These are phyloP conservation scores for Sardina pilchardus DNA, from an alignment of 2,113 vertebrate genomes.

Conservation along the genomic window DNA sequence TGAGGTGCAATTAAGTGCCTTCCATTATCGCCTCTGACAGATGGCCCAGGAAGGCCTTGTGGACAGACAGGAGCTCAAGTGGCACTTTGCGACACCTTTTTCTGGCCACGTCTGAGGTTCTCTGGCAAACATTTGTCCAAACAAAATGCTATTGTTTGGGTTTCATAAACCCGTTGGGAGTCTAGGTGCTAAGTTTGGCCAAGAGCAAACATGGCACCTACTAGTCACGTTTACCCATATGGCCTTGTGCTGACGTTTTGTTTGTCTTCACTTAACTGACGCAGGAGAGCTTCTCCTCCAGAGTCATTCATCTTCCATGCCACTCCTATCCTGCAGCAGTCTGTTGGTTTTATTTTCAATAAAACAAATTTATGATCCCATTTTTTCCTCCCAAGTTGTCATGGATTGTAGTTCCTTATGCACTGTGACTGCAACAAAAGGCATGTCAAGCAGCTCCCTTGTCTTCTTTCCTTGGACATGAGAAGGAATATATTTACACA, in stretches of 20 bases:
- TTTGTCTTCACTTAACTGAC: not conserved
- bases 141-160: conserved; percentile 1
- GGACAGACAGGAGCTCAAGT: conserved; percentile 17
- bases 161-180: not conserved
- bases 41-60: conserved; percentile 38
- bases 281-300: not conserved
- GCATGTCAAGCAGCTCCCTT: not conserved
- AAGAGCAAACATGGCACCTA: not conserved
- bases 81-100: conserved; percentile 35
- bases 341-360: not conserved
- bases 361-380: not conserved
- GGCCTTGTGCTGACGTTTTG: not conserved
- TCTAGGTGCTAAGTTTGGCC: conserved; percentile 10
- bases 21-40: conserved; percentile 45
- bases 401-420: not conserved
- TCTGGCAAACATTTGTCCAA: conserved; percentile 18
- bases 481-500: not conserved
- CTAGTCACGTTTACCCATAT: not conserved
- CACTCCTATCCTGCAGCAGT: not conserved
- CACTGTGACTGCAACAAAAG: not conserved
- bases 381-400: not conserved
- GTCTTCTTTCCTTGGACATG: not conserved
- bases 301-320: not conserved
- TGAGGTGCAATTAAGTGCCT: conserved; percentile 39
- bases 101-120: not conserved